Evolutionary conservation across 2,113 vertebrate genomes (phyloP).

Genomic region (Coreoperca whiteheadi): DNA sequence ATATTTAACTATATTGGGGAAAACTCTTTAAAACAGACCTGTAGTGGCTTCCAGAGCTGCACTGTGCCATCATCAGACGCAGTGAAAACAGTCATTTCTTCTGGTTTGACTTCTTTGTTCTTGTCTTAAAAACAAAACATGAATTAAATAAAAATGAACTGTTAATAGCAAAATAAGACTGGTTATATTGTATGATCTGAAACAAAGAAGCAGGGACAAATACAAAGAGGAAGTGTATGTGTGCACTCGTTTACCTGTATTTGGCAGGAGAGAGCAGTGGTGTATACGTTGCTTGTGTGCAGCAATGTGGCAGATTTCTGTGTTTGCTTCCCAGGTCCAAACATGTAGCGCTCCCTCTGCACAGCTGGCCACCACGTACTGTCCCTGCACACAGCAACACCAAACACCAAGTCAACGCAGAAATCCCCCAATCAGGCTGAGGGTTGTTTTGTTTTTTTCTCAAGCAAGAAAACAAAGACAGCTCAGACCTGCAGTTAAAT

Average conservation of each 20-base stretch:
- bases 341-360: slow-evolving; percentile 86
- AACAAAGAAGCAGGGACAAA: background rate
- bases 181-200: background rate
- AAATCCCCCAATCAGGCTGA: background rate
- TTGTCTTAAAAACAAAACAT: slow-evolving; percentile 51
- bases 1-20: background rate
- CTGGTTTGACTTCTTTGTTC: slow-evolving; percentile 40
- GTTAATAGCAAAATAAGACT: background rate
- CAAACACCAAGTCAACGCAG: background rate
- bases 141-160: background rate
- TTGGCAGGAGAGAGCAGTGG: slow-evolving; percentile 75
- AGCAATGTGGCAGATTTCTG: slow-evolving; percentile 86
- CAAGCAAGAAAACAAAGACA: background rate
- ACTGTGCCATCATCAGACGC: slow-evolving; percentile 82
- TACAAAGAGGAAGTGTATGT: background rate
- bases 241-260: slow-evolving; percentile 48
- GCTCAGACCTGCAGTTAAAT: background rate
- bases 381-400: slow-evolving; percentile 75
- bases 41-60: slow-evolving; percentile 83
- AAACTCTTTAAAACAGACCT: slow-evolving; percentile 67
- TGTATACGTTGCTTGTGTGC: slow-evolving; percentile 85
- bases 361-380: slow-evolving; percentile 82
- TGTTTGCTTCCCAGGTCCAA: slow-evolving; percentile 84
- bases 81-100: slow-evolving; percentile 77
- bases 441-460: no score